Evolutionary conservation across 2,888 invertebrate genomes (phyloP).

Genomic region (Adelognathus sp.): DNA sequence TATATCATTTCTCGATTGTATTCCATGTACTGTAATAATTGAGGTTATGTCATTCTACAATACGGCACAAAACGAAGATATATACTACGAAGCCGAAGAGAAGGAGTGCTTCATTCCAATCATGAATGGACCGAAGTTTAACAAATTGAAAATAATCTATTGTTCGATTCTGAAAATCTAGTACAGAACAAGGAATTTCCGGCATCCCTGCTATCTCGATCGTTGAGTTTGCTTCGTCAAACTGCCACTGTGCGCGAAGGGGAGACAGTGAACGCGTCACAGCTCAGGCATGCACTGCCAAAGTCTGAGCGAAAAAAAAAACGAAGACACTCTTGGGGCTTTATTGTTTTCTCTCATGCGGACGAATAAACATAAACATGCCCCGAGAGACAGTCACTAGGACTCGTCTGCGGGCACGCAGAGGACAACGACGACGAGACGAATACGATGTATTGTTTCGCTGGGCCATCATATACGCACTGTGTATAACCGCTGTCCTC

Average conservation of each 20-base stretch:
- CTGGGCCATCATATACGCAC: too few species aligned
- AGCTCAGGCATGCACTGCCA: not conserved
- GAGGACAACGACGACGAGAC: too few species aligned
- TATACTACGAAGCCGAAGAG: too few species aligned
- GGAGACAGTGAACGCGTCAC: not conserved
- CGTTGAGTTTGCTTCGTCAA: not conserved
- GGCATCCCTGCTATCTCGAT: too few species aligned
- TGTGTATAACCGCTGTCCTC: conserved; percentile 33
- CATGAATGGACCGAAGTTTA: too few species aligned
- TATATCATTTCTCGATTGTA: too few species aligned
- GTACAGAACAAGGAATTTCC: too few species aligned
- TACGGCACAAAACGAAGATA: too few species aligned
- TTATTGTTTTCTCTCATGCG: conserved; percentile 56
- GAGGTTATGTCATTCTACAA: not conserved
- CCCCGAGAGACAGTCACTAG: conserved; percentile 36
- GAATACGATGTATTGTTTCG: conserved; percentile 54
- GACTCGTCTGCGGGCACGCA: too few species aligned
- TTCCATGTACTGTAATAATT: not conserved
- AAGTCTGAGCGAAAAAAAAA: conserved; percentile 13
- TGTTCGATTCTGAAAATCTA: too few species aligned
- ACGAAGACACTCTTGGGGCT: conserved; percentile 33
- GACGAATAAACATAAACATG: conserved; percentile 53
- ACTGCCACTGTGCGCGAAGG: conserved; percentile 11
- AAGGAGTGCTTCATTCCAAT: too few species aligned
- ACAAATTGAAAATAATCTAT: too few species aligned